These are phyloP conservation scores for Phaenicophaeus curvirostris DNA, from an alignment of 2,797 vertebrate genomes.

Conservation along the genomic window DNA sequence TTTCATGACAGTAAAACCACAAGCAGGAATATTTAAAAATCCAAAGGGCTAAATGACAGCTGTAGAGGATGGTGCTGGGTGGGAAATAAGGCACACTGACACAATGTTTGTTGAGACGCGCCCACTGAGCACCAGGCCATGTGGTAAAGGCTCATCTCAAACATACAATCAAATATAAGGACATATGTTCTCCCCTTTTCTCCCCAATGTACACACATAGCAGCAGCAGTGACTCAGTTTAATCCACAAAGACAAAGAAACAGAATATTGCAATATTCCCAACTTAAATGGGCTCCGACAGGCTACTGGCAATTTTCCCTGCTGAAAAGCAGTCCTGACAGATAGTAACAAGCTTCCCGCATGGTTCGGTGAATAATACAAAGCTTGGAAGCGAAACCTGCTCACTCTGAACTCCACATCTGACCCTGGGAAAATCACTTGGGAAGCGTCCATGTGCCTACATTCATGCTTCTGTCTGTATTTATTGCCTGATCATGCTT, in stretches of 20 bases:
- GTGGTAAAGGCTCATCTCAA: not conserved
- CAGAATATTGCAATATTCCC: not conserved
- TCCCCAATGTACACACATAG: not conserved
- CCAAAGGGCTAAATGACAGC: not conserved
- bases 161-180: not conserved
- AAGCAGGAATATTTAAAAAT: not conserved
- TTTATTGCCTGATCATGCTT: not conserved
- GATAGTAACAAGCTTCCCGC: not conserved
- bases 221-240: not conserved
- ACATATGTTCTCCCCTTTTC: not conserved
- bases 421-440: not conserved
- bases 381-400: not conserved
- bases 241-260: not conserved
- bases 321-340: conserved; percentile 3
- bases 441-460: not conserved
- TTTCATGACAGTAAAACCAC: not conserved
- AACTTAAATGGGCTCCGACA: not conserved
- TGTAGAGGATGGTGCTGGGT: not conserved
- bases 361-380: not conserved
- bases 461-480: not conserved
- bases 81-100: not conserved
- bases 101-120: not conserved
- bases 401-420: not conserved
- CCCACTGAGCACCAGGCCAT: not conserved
- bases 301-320: conserved; percentile 1